Percentiles rank a stretch among this genome's conserved stretches.
Conservation (phyloP, 2,797 vertebrate species). For the Oceanodroma leucorhoa region DNA sequence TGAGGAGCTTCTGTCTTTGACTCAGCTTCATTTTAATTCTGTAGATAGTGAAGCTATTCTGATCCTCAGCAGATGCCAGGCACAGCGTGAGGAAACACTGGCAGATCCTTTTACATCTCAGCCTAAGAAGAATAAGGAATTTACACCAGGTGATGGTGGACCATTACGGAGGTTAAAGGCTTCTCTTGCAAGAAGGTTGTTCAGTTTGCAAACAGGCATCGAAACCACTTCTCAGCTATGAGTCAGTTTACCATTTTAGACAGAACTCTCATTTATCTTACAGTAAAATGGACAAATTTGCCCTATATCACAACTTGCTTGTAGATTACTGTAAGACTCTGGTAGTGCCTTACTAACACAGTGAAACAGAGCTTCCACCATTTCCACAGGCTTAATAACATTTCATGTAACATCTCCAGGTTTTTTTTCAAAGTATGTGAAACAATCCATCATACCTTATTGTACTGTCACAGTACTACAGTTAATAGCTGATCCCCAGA, state of each 20-base stretch:
- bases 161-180: not conserved
- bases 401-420: not conserved
- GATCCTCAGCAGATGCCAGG: not conserved
- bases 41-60: not conserved
- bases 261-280: not conserved
- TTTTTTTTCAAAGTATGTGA: not conserved
- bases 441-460: not conserved
- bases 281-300: not conserved
- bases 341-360: not conserved
- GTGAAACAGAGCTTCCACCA: not conserved
- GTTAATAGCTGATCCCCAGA: not conserved
- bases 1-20: not conserved
- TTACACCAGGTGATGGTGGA: not conserved
- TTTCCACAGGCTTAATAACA: not conserved
- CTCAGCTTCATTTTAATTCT: not conserved
- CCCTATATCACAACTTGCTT: not conserved
- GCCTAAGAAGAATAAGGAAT: not conserved
- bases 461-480: not conserved
- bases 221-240: not conserved
- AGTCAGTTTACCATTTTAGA: not conserved
- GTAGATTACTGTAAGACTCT: not conserved
- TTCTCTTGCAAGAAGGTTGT: not conserved
- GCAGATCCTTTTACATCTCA: not conserved
- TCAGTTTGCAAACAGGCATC: not conserved
- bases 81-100: fast-evolving